Percentiles rank a stretch among this genome's conserved stretches.
phyloP scores from a whole-genome alignment of 2,888 invertebrate genomes.

The Cerastoderma edule region DNA sequence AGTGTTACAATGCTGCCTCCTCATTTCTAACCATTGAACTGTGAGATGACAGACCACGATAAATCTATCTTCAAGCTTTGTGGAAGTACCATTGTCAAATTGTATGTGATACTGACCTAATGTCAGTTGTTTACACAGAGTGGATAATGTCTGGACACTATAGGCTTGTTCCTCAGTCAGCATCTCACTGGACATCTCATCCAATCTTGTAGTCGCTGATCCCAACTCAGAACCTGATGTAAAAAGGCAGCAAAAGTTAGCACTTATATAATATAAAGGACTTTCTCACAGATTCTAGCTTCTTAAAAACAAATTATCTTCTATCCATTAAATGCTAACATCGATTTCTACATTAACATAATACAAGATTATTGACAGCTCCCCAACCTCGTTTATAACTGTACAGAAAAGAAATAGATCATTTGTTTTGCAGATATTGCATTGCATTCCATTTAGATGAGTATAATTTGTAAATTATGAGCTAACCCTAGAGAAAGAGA shows the following conservation, averaged over 20 bases:
- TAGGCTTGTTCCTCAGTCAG: conserved; percentile 23
- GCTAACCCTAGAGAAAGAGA: no score
- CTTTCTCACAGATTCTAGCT: neutral
- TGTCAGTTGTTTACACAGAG: conserved; percentile 30
- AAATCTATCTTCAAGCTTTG: neutral
- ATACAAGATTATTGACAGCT: neutral
- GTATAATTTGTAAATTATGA: no score
- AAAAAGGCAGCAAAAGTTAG: neutral
- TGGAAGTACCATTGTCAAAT: neutral
- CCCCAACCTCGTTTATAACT: neutral
- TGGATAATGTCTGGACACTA: conserved; percentile 25
- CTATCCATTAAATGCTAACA: neutral
- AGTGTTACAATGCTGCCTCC: neutral
- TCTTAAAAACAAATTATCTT: neutral
- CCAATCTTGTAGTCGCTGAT: conserved; percentile 31
- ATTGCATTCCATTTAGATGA: no score
- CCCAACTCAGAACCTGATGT: conserved; percentile 32
- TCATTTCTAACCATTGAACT: neutral
- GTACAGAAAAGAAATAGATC: no score
- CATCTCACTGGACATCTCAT: conserved; percentile 18
- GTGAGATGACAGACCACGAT: neutral
- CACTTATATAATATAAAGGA: neutral
- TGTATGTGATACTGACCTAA: conserved; percentile 20
- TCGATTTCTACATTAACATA: neutral
- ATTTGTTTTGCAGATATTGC: no score